Evolutionary conservation across 35 echinoderm and acorn worm genomes (phyloP).

Genomic region (Heliocidaris erythrogramma): DNA sequence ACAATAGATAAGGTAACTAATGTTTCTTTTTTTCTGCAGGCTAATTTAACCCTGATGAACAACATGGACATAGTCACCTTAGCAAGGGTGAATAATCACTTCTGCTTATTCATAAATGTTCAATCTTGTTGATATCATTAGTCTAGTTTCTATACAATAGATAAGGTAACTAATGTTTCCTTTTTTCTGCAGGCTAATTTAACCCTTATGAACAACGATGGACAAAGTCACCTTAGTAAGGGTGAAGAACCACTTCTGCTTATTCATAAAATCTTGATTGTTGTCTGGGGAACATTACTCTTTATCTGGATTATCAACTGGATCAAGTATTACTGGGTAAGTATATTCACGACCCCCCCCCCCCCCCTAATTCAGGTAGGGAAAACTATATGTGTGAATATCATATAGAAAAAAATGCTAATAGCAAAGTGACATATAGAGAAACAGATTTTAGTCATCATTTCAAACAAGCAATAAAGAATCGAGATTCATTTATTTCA

Average conservation of each 20-base stretch:
- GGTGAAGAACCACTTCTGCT: slow-evolving; percentile 67
- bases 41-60: too few relatives aligned
- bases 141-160: neutral
- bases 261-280: slow-evolving; percentile 67
- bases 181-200: slow-evolving; percentile 58
- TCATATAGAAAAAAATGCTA: neutral
- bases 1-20: too few relatives aligned
- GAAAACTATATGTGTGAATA: neutral
- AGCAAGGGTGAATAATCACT: too few relatives aligned
- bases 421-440: neutral
- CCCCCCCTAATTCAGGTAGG: neutral
- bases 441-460: neutral
- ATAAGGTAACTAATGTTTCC: neutral
- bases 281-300: slow-evolving; percentile 63
- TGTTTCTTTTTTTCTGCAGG: too few relatives aligned
- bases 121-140: too few relatives aligned
- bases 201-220: slow-evolving; percentile 67
- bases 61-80: too few relatives aligned
- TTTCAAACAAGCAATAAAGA: neutral
- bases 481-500: neutral
- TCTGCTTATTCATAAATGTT: too few relatives aligned
- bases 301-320: slow-evolving; percentile 69
- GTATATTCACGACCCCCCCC: neutral
- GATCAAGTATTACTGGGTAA: slow-evolving; percentile 60
- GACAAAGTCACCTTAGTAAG: slow-evolving; percentile 59